Evolutionary conservation across 2,888 invertebrate species (phyloP), one percentile per base, ranked within the genome.

Genomic region (Scaptomyza flava): DNA sequence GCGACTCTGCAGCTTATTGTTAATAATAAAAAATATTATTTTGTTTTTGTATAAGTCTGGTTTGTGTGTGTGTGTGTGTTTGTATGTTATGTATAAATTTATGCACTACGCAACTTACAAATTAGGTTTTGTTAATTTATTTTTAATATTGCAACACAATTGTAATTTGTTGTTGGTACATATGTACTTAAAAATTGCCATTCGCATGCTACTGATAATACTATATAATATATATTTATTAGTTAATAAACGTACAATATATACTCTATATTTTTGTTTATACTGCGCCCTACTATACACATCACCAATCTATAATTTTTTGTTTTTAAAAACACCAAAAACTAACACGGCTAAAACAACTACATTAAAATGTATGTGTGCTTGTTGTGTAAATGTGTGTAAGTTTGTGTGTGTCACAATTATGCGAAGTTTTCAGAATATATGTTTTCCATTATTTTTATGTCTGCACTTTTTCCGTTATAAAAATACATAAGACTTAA

Each of bases 261-360:
- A 72, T 72, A 54, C 58, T 74, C 61, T 78, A 78, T 63, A 53
- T 72, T 62, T 75, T 64, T 68, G 50, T 45, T 64, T 82, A 66
- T 70, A 75, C 78, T 68, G 77, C 78, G 66, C 62, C 77, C 83
- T 79, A 80, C 77, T 79, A 62, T 86, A 82, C 85, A 87, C 81
- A 81, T 81, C 85, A 76, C 81, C 81, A 71, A 79, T 68, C 73
- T 83, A 83, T 17, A 41, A 9, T 14, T 6, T 36, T 14, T 14
- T 6, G n/a, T 14, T 36, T 2, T 36, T n/a, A 69, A 77, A 81
- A 83, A 86, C 81, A 87, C 81, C 87, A 83, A 86, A 78, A 84
- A 79, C 87, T 87, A 82, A 87, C 85, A 82, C 85, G 73, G 61
- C 70, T 81, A 78, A 81, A 79, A 76, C 82, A 81, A 71, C 85